Evolutionary conservation across 2,797 vertebrate genomes (phyloP).

Genomic region (Phyllotis vaccarum): DNA sequence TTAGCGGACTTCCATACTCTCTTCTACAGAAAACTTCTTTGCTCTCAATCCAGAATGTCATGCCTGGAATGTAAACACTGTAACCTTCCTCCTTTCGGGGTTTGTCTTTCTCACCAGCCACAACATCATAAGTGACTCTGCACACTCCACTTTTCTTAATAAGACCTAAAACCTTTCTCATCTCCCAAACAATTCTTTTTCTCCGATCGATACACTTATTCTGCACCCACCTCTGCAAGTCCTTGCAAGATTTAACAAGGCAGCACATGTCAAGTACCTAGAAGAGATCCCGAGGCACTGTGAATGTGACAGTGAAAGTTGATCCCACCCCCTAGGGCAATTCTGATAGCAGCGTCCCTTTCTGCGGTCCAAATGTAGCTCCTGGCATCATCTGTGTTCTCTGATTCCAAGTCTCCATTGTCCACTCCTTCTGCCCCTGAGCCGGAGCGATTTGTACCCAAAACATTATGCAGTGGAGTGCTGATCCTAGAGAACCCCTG

Average conservation of each 20-base stretch:
- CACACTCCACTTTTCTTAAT: slow-evolving; percentile 29
- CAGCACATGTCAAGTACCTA: background rate
- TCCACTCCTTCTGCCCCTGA: background rate
- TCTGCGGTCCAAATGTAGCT: background rate
- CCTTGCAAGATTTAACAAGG: slow-evolving; percentile 40
- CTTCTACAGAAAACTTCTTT: background rate
- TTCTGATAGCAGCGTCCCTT: background rate
- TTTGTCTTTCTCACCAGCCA: slow-evolving; percentile 35
- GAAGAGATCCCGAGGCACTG: background rate
- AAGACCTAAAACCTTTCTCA: background rate
- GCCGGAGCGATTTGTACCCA: background rate
- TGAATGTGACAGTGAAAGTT: background rate
- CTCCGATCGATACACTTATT: background rate
- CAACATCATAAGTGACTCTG: background rate
- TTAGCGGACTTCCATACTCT: background rate
- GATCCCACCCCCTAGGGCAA: background rate
- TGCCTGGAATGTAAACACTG: background rate
- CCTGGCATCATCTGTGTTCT: background rate
- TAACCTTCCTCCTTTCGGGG: background rate
- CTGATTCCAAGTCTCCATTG: background rate
- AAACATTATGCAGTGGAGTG: background rate
- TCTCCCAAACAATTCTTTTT: background rate
- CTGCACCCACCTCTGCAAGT: background rate
- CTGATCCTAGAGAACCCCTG: background rate
- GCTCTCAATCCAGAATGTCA: background rate